Percentiles rank a stretch among this genome's conserved stretches.
phyloP scores from a whole-genome alignment of 2,888 invertebrate genomes.

The Pelosia muscerda region DNA sequence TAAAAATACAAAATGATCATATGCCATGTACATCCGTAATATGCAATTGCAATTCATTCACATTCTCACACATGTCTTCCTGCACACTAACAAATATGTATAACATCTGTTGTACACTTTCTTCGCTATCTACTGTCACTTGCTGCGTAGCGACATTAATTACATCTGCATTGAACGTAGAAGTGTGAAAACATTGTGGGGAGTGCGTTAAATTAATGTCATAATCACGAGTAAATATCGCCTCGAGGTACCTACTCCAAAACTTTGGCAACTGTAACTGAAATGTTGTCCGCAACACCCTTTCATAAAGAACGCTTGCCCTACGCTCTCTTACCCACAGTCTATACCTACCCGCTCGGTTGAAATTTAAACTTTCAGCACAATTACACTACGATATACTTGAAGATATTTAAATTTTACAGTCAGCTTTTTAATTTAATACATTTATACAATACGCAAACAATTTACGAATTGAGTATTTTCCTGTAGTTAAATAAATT shows the following conservation, averaged over 20 bases:
- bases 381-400: slow-evolving; percentile 45
- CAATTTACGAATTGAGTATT: slow-evolving; percentile 17
- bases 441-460: not conserved
- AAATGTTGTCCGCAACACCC: slow-evolving; percentile 62
- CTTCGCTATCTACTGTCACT: slow-evolving; percentile 16
- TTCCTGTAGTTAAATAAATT: too few species aligned
- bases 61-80: slow-evolving; percentile 11
- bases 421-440: slow-evolving; percentile 28
- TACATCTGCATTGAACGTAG: slow-evolving; percentile 28
- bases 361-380: slow-evolving; percentile 66
- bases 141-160: slow-evolving; percentile 24
- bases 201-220: slow-evolving; percentile 62
- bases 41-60: slow-evolving; percentile 10
- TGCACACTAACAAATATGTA: slow-evolving; percentile 20
- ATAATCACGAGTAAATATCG: slow-evolving; percentile 51
- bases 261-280: slow-evolving; percentile 66
- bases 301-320: slow-evolving; percentile 41
- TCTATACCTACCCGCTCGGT: slow-evolving; percentile 23
- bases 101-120: slow-evolving; percentile 22
- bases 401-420: slow-evolving; percentile 31
- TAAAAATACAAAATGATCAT: not conserved
- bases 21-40: not conserved
- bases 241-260: slow-evolving; percentile 50
- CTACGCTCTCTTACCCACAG: slow-evolving; percentile 50
- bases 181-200: slow-evolving; percentile 40